Evolutionary conservation across 2,113 vertebrate species (phyloP), one percentile per base, ranked within the genome.

Genomic region (Brevimyrus niger): DNA sequence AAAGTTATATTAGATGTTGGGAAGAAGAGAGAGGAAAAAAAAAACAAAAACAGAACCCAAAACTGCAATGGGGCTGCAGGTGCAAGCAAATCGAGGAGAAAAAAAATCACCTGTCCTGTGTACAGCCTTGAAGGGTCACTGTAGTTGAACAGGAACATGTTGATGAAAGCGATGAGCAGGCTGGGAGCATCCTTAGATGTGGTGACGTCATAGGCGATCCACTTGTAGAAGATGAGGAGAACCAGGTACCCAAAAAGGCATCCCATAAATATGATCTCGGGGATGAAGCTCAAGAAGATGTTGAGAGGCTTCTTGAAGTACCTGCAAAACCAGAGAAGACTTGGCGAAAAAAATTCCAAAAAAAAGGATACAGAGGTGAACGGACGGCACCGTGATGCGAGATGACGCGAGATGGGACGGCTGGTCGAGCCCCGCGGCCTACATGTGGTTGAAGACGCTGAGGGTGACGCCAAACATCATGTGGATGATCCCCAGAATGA

Each of bases 111-210:
- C 98, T 99, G 98, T 92, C 98, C 98, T n/a, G 91, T 94, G 76
- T 99, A 99, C 50, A 99, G 97, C 92, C 92, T 95, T 21, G 94
- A 95, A 53, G 95, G 93, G 80, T 99, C 97, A 0, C 89, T 92
- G 86, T 99, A 99, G 95, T 97, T 98, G 93, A 99, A 99, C 13
- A 99, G 96, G 94, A 98, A 99, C 98, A 99, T 99, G 95, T 99
- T 99, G 95, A 99, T 99, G 87, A 99, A 99, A 90, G 98, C 97
- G 89, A 99, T 99, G 91, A 99, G 96, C 87, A 99, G 96, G 90
- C 98, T 99, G 0, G 98, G 98, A 0, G 98, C 98, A 8, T 97
- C 94, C 93, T 96, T 97, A 8, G 98, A 99, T 0, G 94, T 97
- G 73, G 89, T 89, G 51, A 95, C 98, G 61, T 98, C 95, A 0